These are phyloP conservation scores for Typhlichthys eigenmanni DNA, from an alignment of 2,797 vertebrate genomes.

Conservation along the genomic window DNA sequence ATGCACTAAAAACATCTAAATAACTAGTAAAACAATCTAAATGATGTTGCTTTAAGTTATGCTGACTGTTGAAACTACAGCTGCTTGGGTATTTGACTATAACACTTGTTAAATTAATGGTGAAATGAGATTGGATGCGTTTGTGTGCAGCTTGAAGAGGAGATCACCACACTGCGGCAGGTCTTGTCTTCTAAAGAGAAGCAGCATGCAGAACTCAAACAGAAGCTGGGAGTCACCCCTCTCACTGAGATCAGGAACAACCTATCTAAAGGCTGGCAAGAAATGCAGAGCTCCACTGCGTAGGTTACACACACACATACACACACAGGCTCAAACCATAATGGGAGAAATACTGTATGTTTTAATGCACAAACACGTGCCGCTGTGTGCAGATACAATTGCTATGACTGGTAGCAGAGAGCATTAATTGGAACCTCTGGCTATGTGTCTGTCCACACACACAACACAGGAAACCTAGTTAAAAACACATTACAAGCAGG, in stretches of 20 bases:
- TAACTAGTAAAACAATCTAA: too few relatives aligned
- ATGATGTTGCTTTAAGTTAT: too few relatives aligned
- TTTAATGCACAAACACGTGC: background rate
- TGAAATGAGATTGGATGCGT: too few relatives aligned
- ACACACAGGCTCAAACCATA: slow-evolving; percentile 2
- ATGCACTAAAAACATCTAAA: too few relatives aligned
- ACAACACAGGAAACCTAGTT: slow-evolving; percentile 36
- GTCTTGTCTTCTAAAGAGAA: slow-evolving; percentile 94
- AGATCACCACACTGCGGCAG: slow-evolving; percentile 93
- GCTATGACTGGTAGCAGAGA: slow-evolving; percentile 2
- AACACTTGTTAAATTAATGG: too few relatives aligned
- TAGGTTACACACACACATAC: slow-evolving; percentile 74
- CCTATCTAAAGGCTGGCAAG: slow-evolving; percentile 92
- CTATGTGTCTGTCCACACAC: slow-evolving; percentile 13
- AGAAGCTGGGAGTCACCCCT: slow-evolving; percentile 89
- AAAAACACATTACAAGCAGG: slow-evolving; percentile 33
- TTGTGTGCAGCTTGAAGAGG: slow-evolving; percentile 87
- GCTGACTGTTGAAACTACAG: too few relatives aligned
- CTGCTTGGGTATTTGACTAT: too few relatives aligned
- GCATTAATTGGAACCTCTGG: background rate
- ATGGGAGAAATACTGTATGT: slow-evolving; percentile 1
- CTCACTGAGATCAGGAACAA: slow-evolving; percentile 90
- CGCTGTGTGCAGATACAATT: background rate
- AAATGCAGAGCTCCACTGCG: slow-evolving; percentile 91
- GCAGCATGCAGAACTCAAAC: slow-evolving; percentile 88